A percentile compares a stretch with the other conserved stretches of the same genome.
phyloP scores from a whole-genome alignment of 2,113 vertebrate genomes.

The Hippotragus niger region DNA sequence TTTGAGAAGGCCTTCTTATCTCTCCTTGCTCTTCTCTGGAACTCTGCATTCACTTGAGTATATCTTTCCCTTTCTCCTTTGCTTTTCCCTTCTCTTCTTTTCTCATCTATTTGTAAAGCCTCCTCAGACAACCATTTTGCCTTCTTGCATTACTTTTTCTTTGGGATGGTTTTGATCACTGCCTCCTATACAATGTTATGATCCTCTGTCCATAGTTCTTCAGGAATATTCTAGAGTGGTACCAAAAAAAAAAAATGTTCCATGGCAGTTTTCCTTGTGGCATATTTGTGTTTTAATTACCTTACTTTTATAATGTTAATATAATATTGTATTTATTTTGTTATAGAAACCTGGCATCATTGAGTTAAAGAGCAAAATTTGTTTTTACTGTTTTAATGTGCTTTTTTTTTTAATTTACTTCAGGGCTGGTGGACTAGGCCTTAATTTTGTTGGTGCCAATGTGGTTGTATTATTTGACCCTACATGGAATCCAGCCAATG shows the following conservation, averaged over 20 bases:
- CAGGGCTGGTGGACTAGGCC: constrained; percentile 96
- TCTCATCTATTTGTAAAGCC: not conserved
- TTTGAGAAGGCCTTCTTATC: not conserved
- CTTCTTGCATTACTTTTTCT: not conserved
- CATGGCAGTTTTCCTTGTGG: not conserved
- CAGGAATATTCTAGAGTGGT: not conserved
- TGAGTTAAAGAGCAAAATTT: not conserved
- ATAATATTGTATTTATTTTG: not conserved
- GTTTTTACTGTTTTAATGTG: not conserved
- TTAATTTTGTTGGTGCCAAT: constrained; percentile 98
- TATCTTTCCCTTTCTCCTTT: not conserved
- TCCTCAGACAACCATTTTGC: not conserved
- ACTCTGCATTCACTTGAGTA: not conserved
- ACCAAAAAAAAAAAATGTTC: not conserved
- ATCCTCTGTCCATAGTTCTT: not conserved
- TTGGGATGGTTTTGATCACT: not conserved
- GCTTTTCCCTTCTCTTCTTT: not conserved
- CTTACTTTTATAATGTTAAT: constrained; percentile 24
- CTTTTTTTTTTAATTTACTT: not conserved
- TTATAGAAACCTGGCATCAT: not conserved
- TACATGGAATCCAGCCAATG: constrained; percentile 98
- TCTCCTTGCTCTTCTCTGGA: not conserved
- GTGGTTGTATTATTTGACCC: constrained; percentile 96
- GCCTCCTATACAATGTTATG: not conserved
- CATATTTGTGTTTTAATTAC: constrained; percentile 7